A percentile compares a stretch with the other conserved stretches of the same genome.
Conservation (phyloP, 1,140 invertebrate genomes). For the Zaprionus gabonicus region DNA sequence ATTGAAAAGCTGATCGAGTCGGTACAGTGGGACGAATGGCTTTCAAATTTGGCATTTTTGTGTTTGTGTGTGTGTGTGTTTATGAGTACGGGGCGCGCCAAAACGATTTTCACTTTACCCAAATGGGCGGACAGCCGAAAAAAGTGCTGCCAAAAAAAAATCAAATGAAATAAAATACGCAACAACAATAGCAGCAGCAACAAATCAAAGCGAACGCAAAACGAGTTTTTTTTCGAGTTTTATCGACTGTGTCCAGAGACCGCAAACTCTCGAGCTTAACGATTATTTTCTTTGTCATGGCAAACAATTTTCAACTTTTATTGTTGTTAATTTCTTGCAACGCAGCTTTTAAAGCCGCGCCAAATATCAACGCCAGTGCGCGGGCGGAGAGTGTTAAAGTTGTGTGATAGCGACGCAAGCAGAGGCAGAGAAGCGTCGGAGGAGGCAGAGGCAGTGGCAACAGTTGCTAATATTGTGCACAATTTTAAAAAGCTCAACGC, state of each 20-base stretch:
- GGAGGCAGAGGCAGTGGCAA: background rate
- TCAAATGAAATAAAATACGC: conserved; percentile 3
- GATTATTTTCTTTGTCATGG: conserved; percentile 77
- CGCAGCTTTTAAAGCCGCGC: conserved; percentile 53
- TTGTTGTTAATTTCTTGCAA: conserved; percentile 76
- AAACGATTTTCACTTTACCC: conserved; percentile 50
- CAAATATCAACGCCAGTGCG: conserved; percentile 38
- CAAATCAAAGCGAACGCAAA: conserved; percentile 25
- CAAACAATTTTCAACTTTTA: conserved; percentile 76
- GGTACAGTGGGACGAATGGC: conserved; percentile 11
- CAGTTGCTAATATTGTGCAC: conserved; percentile 51
- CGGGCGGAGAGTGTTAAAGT: conserved; percentile 24
- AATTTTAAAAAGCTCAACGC: conserved; percentile 48
- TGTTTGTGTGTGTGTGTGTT: background rate
- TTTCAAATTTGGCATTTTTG: conserved; percentile 30
- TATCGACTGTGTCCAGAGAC: conserved; percentile 42
- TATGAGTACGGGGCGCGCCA: conserved; percentile 33
- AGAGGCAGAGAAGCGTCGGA: background rate
- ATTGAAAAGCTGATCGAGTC: conserved; percentile 25
- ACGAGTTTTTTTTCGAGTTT: conserved; percentile 51
- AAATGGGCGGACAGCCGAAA: conserved; percentile 27
- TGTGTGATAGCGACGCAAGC: conserved; percentile 17
- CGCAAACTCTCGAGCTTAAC: conserved; percentile 40
- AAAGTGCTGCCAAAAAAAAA: conserved; percentile 44
- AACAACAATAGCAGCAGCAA: conserved; percentile 33